Evolutionary conservation across 2,797 vertebrate genomes (phyloP), one percentile per base, ranked within the genome.

Genomic region (Sphenopsis melanotis): DNA sequence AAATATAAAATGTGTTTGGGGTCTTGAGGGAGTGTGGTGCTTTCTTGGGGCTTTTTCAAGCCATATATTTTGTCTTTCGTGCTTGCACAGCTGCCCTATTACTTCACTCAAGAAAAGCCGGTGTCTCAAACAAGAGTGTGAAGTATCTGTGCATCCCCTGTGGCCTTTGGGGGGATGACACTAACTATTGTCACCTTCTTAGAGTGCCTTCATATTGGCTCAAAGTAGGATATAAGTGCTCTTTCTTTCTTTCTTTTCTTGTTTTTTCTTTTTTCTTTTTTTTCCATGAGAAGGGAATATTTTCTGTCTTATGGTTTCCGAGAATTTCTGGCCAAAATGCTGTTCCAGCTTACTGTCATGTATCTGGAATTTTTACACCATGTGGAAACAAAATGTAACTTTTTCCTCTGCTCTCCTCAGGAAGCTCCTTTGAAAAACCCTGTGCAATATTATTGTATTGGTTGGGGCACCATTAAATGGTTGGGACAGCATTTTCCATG

Each of bases 361-460:
- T 46, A 79, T 70, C 56, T 94, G 86, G 59, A 92, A 49, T 57
- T 87, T 90, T 90, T 89, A 64, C 64, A 93, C 12, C 3, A 7
- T 30, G 10, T 66, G 68, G 36, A 87, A 64, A 47, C 10, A 70
- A 76, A 84, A 77, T 53, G 17, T 36, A 56, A 46, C 44, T 85
- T 90, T 92, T 11, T 87, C 15, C 42, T 83, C 44, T 55, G 13
- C 19, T 87, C 12, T 66, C 12, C n/a, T 84, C 15, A 27, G 70
- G 36, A 86, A 72, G n/a, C 6, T 66, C 3, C 32, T 89, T 47
- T 68, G 29, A 63, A 95, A 84, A 89, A 56, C 14, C 14, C 47
- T 52, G 15, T 46, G 17, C 29, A 72, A 15, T 57, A 55, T 44
- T 53, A 50, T 37, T 46, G 13, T 11, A 41, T 71, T 60, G 42